These are phyloP conservation scores for Lasioglossum malachurum DNA, from an alignment of 2,888 invertebrate genomes.

Conservation along the genomic window DNA sequence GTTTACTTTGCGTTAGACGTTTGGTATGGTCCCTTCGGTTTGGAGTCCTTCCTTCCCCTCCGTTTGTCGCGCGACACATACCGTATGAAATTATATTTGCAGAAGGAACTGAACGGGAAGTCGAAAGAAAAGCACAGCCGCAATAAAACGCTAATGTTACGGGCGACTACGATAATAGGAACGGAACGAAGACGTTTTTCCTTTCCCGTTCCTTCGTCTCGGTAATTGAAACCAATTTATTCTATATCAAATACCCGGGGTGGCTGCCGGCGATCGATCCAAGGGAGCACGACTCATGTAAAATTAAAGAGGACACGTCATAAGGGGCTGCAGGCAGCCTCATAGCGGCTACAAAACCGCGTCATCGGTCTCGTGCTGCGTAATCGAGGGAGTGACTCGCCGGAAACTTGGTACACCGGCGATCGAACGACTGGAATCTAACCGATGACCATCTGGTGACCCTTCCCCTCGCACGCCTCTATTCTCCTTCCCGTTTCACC, in stretches of 20 bases:
- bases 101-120: neutral
- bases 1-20: constrained; percentile 12
- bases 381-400: constrained; percentile 69
- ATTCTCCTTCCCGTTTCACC: neutral
- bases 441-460: constrained; percentile 67
- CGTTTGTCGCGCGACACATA: neutral
- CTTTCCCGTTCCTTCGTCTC: neutral
- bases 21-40: neutral
- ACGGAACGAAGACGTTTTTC: constrained; percentile 1
- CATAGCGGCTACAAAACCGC: constrained; percentile 38
- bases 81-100: constrained; percentile 6
- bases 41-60: neutral
- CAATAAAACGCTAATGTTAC: constrained; percentile 22
- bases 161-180: constrained; percentile 9
- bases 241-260: constrained; percentile 42
- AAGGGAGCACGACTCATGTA: constrained; percentile 53
- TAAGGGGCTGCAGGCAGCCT: constrained; percentile 47
- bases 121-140: constrained; percentile 1
- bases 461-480: constrained; percentile 1
- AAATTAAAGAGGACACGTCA: constrained; percentile 63
- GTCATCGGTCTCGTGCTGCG: constrained; percentile 61
- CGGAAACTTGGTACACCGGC: constrained; percentile 37
- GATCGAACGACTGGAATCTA: constrained; percentile 46
- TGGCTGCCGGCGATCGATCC: constrained; percentile 47
- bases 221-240: constrained; percentile 58